Evolutionary conservation across 2,113 vertebrate genomes (phyloP).

Genomic region (Bambusicola thoracicus): DNA sequence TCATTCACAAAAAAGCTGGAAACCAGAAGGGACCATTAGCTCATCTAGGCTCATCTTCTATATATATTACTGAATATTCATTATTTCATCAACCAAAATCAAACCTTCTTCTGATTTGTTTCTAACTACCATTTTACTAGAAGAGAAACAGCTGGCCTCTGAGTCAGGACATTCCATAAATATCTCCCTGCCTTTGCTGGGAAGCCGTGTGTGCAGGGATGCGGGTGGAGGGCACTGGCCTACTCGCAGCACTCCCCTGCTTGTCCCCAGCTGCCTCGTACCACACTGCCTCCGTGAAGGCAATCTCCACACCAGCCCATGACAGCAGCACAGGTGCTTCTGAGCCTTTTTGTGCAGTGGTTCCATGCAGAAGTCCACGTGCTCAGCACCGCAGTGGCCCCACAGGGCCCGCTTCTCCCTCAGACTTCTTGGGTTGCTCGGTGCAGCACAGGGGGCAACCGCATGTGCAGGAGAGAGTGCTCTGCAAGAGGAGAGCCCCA

Average conservation of each 20-base stretch:
- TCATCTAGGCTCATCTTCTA: slow-evolving; percentile 65
- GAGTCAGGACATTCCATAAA: slow-evolving; percentile 74
- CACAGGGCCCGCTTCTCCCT: fast-evolving
- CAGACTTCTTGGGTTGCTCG: fast-evolving
- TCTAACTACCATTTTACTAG: slow-evolving; percentile 74
- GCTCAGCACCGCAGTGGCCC: fast-evolving
- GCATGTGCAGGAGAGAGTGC: not conserved
- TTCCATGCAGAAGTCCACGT: not conserved
- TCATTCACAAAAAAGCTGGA: slow-evolving; percentile 63
- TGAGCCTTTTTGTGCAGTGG: not conserved
- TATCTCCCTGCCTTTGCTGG: slow-evolving; percentile 69
- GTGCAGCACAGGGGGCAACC: not conserved
- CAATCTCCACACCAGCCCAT: not conserved
- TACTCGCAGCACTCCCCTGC: slow-evolving; percentile 23
- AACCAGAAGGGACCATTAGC: slow-evolving; percentile 61
- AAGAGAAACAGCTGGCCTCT: slow-evolving; percentile 74
- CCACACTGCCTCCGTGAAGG: slow-evolving; percentile 12
- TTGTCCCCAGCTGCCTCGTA: slow-evolving; percentile 61
- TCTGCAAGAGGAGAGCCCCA: not conserved
- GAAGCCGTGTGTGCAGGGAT: slow-evolving; percentile 46
- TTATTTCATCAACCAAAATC: slow-evolving; percentile 70
- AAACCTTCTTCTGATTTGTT: slow-evolving; percentile 73
- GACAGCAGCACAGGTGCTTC: fast-evolving
- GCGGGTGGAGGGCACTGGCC: slow-evolving; percentile 32
- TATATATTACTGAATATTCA: slow-evolving; percentile 72